These are phyloP conservation scores for Euwallacea fornicatus DNA, from an alignment of 1,140 invertebrate species.

Conservation along the genomic window DNA sequence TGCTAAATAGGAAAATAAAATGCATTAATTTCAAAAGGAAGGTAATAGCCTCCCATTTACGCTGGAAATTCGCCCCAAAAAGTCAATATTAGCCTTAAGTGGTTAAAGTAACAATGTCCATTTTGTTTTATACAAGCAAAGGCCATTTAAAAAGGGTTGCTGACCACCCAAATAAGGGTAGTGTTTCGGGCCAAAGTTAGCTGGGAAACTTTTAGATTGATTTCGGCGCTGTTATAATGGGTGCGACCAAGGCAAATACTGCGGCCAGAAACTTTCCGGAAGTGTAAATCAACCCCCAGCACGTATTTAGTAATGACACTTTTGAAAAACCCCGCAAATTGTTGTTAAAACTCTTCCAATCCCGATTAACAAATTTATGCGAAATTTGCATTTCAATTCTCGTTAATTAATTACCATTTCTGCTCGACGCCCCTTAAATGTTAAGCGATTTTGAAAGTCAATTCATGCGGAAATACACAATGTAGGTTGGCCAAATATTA, in stretches of 20 bases:
- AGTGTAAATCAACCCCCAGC: no score
- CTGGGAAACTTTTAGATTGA: conserved; percentile 1
- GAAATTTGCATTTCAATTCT: no score
- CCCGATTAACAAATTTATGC: no score
- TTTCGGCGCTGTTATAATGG: not conserved
- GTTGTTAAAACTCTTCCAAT: no score
- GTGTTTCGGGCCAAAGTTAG: not conserved
- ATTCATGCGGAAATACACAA: no score
- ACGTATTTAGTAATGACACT: no score
- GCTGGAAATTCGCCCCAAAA: not conserved
- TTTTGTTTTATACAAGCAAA: not conserved
- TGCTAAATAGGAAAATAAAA: conserved; percentile 3
- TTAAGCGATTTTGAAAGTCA: no score
- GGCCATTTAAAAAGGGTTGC: conserved; percentile 2
- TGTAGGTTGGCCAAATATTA: no score
- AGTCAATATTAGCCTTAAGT: not conserved
- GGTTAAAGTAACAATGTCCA: conserved; percentile 2
- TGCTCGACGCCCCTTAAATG: no score
- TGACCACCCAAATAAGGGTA: not conserved
- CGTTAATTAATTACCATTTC: no score
- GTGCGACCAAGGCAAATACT: not conserved
- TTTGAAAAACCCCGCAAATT: no score
- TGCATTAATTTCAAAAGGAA: not conserved
- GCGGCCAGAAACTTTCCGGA: no score
- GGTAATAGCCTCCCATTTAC: not conserved